Conservation (phyloP, 2,888 invertebrate genomes). For the Acrocyrtus sp. region DNA sequence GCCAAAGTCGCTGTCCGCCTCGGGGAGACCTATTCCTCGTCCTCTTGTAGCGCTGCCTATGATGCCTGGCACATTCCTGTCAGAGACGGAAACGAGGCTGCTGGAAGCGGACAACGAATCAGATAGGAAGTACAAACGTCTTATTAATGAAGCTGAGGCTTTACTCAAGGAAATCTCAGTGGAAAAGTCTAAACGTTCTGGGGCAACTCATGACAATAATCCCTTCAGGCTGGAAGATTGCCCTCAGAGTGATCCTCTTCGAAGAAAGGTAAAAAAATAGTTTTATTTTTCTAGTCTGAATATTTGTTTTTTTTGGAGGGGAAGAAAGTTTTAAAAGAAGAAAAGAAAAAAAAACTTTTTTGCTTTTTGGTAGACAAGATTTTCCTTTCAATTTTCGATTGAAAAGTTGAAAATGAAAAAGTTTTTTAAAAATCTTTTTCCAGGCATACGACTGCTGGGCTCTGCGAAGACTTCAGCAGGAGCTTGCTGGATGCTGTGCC, state of each 20-base stretch:
- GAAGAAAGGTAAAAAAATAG: conserved; percentile 57
- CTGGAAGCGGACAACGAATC: conserved; percentile 56
- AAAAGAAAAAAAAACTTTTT: conserved; percentile 1
- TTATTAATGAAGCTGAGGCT: conserved; percentile 61
- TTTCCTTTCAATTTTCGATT: background rate
- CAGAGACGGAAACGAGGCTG: conserved; percentile 62
- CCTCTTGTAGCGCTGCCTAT: conserved; percentile 54
- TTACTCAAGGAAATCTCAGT: conserved; percentile 60
- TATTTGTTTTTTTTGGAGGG: background rate
- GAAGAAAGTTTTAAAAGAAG: too few species aligned
- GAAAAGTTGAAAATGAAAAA: background rate
- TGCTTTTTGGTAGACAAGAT: too few species aligned
- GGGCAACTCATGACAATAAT: conserved; percentile 32
- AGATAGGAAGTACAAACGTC: conserved; percentile 60
- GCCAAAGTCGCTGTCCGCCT: conserved; percentile 48
- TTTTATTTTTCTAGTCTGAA: background rate
- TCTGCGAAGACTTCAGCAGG: conserved; percentile 61
- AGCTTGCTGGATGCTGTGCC: conserved; percentile 62
- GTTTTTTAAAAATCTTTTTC: conserved; percentile 11
- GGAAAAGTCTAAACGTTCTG: conserved; percentile 53
- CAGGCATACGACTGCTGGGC: conserved; percentile 64
- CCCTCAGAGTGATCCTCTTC: conserved; percentile 63
- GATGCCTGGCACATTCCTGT: conserved; percentile 59
- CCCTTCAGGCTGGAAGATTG: conserved; percentile 56
- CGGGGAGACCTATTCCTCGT: conserved; percentile 40